phyloP scores from a whole-genome alignment of 2,113 vertebrate genomes.

The Amazona vittata region DNA sequence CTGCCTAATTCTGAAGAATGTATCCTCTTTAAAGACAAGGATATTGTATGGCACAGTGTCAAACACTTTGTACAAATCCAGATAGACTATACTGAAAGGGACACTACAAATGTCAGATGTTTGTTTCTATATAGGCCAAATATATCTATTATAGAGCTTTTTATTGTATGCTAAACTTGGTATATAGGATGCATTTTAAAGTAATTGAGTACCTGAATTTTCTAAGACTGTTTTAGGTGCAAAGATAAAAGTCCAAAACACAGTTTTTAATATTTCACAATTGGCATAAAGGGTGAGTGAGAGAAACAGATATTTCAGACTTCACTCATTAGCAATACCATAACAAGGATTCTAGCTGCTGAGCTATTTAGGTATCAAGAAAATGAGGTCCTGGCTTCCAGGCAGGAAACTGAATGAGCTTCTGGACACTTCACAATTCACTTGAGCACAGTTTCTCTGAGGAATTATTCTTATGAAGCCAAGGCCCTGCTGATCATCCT shows the following conservation, averaged over 20 bases:
- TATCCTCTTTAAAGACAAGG: neutral
- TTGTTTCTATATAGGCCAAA: neutral
- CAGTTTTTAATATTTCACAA: neutral
- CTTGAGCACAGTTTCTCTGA: neutral
- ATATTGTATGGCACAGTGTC: neutral
- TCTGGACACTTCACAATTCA: neutral
- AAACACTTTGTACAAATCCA: neutral
- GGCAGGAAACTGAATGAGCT: neutral
- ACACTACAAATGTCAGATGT: neutral
- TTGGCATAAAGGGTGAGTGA: neutral
- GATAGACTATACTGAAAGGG: neutral
- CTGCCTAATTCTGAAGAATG: neutral
- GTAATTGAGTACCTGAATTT: neutral
- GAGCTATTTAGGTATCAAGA: neutral
- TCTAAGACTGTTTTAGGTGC: neutral
- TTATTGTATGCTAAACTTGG: neutral
- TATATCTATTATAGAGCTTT: neutral
- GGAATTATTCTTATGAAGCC: neutral
- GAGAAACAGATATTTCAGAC: neutral
- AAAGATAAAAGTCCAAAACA: neutral
- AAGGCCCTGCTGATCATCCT: neutral
- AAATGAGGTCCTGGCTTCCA: neutral
- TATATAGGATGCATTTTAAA: neutral
- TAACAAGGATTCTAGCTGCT: neutral
- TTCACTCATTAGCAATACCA: neutral